Evolutionary conservation across 2,888 invertebrate species (phyloP).

Genomic region (Gisinianus flammeolus): DNA sequence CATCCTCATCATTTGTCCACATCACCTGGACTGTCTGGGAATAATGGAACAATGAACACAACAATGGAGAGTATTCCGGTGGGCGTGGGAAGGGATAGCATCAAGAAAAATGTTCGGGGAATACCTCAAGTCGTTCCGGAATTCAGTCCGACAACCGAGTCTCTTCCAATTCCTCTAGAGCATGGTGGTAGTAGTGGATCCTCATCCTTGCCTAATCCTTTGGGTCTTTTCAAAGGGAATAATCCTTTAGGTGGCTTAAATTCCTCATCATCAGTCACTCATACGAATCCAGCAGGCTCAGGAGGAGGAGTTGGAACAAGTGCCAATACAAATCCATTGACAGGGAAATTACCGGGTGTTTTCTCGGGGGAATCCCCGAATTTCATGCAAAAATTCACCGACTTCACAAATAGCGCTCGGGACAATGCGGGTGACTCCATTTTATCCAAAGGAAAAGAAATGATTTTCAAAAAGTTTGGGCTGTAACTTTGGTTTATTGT

Average conservation of each 20-base stretch:
- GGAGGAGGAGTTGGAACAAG: constrained; percentile 49
- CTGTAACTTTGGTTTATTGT: constrained; percentile 26
- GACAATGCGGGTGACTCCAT: constrained; percentile 82
- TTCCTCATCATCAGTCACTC: constrained; percentile 17
- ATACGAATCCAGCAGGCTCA: constrained; percentile 30
- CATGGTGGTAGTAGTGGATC: constrained; percentile 7
- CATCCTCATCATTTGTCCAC: background rate
- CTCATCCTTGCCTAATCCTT: constrained; percentile 33
- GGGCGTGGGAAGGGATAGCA: constrained; percentile 25
- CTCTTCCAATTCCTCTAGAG: constrained; percentile 43
- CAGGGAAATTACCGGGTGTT: constrained; percentile 57
- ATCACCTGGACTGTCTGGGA: constrained; percentile 28
- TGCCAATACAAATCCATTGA: constrained; percentile 53
- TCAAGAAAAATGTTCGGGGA: constrained; percentile 63
- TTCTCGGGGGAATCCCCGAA: constrained; percentile 66
- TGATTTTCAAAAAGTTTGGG: constrained; percentile 87
- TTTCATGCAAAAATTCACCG: constrained; percentile 87
- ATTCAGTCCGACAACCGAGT: constrained; percentile 58
- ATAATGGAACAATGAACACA: background rate
- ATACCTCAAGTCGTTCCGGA: constrained; percentile 66
- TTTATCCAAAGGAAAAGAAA: constrained; percentile 89
- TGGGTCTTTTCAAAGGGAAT: constrained; percentile 34
- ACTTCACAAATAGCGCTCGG: constrained; percentile 69
- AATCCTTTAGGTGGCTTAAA: constrained; percentile 32
- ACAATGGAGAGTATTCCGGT: background rate